These are phyloP conservation scores for Oryzias sinensis DNA, from an alignment of 2,797 vertebrate species.

Conservation along the genomic window DNA sequence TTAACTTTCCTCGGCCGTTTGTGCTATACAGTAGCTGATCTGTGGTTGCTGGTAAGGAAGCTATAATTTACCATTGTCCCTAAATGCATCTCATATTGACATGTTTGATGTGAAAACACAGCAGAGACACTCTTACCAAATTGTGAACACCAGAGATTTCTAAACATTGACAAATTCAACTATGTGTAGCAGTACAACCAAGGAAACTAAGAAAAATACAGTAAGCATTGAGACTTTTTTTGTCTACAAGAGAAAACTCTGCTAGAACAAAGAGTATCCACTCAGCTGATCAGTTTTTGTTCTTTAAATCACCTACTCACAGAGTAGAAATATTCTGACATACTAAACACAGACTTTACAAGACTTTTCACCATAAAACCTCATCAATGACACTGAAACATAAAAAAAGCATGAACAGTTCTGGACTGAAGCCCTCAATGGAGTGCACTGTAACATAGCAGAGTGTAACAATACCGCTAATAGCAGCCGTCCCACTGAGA, in stretches of 20 bases:
- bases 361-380: slow-evolving; percentile 32
- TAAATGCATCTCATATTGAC: background rate
- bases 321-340: slow-evolving; percentile 30
- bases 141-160: background rate
- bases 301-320: slow-evolving; percentile 23
- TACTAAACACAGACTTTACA: slow-evolving; percentile 53
- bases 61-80: background rate
- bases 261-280: slow-evolving; percentile 2
- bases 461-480: slow-evolving; percentile 55
- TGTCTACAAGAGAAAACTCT: background rate
- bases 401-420: slow-evolving; percentile 49
- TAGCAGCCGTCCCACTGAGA: slow-evolving; percentile 46
- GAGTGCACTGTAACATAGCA: slow-evolving; percentile 51
- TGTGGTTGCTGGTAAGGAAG: background rate
- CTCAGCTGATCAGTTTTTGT: slow-evolving; percentile 19
- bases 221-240: background rate
- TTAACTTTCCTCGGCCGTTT: background rate
- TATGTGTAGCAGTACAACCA: too few species aligned
- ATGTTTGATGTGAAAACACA: background rate
- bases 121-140: background rate
- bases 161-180: background rate
- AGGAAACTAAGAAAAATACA: background rate
- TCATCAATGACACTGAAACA: slow-evolving; percentile 41
- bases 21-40: background rate
- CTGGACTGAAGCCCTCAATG: slow-evolving; percentile 44